phyloP scores from a whole-genome alignment of 2,888 invertebrate genomes.

The Acheta domesticus region DNA sequence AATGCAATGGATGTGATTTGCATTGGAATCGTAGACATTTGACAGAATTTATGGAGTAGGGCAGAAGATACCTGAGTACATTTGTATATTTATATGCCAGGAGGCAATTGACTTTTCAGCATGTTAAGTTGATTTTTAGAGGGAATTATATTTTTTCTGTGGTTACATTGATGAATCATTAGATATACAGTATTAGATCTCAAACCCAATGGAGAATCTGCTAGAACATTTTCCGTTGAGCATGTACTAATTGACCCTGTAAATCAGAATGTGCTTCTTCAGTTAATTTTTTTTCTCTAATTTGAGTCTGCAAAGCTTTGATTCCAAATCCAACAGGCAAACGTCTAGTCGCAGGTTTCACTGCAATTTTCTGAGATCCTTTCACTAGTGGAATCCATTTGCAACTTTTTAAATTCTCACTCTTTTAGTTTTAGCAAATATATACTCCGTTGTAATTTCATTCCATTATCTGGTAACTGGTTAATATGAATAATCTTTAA shows the following conservation, averaged over 20 bases:
- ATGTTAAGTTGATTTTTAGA: too few species aligned
- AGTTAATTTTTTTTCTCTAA: slow-evolving; percentile 65
- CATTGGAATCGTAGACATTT: too few species aligned
- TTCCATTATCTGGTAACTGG: background rate
- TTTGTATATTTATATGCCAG: too few species aligned
- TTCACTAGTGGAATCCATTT: background rate
- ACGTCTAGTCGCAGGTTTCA: background rate
- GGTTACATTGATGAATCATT: slow-evolving; percentile 83
- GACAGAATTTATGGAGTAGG: too few species aligned
- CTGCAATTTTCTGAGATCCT: background rate
- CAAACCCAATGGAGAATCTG: slow-evolving; percentile 61
- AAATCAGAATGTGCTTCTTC: slow-evolving; percentile 67
- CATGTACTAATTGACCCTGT: slow-evolving; percentile 67
- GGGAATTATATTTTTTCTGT: too few species aligned
- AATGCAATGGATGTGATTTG: too few species aligned
- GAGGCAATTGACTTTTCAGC: too few species aligned
- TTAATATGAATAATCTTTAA: background rate
- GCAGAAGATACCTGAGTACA: too few species aligned
- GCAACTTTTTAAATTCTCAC: background rate
- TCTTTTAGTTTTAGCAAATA: background rate
- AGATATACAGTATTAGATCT: slow-evolving; percentile 55
- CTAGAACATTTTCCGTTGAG: slow-evolving; percentile 58
- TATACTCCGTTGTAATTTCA: background rate
- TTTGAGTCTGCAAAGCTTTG: slow-evolving; percentile 63
- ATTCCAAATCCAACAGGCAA: background rate